Conservation (phyloP, 2,113 vertebrate species). For the Leucopsar rothschildi region DNA sequence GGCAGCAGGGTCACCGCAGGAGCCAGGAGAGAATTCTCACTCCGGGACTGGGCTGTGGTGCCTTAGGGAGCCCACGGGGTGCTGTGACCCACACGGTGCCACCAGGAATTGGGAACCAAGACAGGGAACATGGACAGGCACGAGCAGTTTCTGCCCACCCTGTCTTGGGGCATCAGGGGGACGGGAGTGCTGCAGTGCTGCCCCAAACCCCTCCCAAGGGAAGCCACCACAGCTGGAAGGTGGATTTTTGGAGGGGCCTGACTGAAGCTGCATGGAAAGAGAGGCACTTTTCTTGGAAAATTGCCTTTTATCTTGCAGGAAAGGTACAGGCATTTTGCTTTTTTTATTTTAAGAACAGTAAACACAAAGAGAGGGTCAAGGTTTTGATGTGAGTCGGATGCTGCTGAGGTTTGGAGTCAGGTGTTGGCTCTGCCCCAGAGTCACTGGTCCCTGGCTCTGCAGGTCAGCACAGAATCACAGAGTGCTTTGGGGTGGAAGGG, state of each 20-base stretch:
- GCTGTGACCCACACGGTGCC: not conserved
- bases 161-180: not conserved
- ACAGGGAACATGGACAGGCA: fast-evolving
- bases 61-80: fast-evolving
- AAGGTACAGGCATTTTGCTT: fast-evolving
- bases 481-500: not conserved
- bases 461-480: not conserved
- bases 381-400: fast-evolving
- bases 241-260: not conserved
- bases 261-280: not conserved
- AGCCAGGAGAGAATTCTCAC: fast-evolving
- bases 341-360: not conserved
- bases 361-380: fast-evolving
- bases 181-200: fast-evolving
- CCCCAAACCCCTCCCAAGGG: not conserved
- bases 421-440: not conserved
- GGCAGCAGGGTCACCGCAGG: fast-evolving
- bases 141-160: not conserved
- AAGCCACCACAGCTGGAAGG: not conserved
- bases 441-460: fast-evolving
- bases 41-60: fast-evolving
- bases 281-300: not conserved
- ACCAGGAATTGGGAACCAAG: fast-evolving
- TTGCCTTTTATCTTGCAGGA: not conserved
- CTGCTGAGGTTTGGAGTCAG: not conserved